phyloP scores from a whole-genome alignment of 2,113 vertebrate genomes.

The Scopus umbretta region DNA sequence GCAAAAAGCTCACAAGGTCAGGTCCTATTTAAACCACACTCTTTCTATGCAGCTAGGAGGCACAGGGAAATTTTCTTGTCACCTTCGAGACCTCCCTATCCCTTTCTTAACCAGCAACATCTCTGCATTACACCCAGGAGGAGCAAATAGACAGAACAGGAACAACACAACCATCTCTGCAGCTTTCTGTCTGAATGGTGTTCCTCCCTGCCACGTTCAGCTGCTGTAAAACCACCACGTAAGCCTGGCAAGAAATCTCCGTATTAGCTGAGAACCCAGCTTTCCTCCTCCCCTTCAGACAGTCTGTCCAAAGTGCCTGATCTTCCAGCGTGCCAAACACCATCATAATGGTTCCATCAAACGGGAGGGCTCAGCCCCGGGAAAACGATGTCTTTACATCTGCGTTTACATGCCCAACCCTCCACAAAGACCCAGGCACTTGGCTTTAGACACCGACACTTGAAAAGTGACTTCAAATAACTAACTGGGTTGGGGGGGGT shows the following conservation, averaged over 20 bases:
- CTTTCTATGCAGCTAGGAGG: neutral
- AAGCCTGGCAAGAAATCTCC: neutral
- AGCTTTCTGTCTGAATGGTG: neutral
- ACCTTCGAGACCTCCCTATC: neutral
- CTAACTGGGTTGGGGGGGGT: neutral
- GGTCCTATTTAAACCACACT: neutral
- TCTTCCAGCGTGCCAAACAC: neutral
- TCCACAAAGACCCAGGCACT: neutral
- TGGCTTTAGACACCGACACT: neutral
- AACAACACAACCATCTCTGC: neutral
- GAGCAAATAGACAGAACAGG: neutral
- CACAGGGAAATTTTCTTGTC: neutral
- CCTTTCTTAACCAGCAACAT: neutral
- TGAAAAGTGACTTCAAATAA: neutral
- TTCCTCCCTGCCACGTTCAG: neutral
- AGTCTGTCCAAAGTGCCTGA: neutral
- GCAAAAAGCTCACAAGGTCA: neutral
- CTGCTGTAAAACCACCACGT: neutral
- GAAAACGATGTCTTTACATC: neutral
- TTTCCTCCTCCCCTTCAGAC: neutral
- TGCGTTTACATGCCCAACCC: neutral
- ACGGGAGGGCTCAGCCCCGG: neutral
- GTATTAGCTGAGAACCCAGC: neutral
- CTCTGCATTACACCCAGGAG: accelerated
- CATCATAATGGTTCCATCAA: neutral